These are phyloP conservation scores for Ditylenchus dipsaci DNA, from an alignment of 1,140 invertebrate species.

Conservation along the genomic window DNA sequence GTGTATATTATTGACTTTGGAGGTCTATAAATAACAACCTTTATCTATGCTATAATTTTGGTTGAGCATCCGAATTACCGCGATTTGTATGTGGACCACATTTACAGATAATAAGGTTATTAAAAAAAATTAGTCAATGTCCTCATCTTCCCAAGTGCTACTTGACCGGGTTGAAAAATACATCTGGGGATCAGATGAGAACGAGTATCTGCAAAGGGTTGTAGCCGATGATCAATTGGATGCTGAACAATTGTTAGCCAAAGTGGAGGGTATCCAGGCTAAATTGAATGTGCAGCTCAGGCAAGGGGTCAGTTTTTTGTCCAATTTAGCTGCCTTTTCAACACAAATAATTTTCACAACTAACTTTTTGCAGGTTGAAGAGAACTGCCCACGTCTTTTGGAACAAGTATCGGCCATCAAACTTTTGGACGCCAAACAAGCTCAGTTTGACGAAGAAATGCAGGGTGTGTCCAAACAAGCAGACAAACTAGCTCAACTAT, in stretches of 20 bases:
- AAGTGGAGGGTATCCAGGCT: conserved; percentile 38
- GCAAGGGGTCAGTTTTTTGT: conserved; percentile 32
- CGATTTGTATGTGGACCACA: too few species aligned
- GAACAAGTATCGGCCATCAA: conserved; percentile 55
- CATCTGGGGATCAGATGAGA: conserved; percentile 54
- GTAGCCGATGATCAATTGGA: conserved; percentile 39
- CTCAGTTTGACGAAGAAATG: conserved; percentile 42
- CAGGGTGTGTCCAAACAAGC: conserved; percentile 27
- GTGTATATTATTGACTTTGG: too few species aligned
- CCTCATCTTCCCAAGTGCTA: neutral
- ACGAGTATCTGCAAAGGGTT: conserved; percentile 44
- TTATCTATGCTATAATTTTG: too few species aligned
- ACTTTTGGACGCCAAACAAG: conserved; percentile 35
- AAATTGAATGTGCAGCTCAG: conserved; percentile 40
- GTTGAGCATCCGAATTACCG: too few species aligned
- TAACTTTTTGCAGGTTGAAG: conserved; percentile 46
- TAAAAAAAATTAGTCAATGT: neutral
- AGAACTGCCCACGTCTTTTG: conserved; percentile 52
- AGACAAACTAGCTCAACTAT: conserved; percentile 22
- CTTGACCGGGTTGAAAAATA: conserved; percentile 47
- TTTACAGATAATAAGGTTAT: too few species aligned
- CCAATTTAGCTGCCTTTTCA: conserved; percentile 3
- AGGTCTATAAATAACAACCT: too few species aligned
- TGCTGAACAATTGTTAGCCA: conserved; percentile 26
- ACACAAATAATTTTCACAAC: neutral